phyloP scores from a whole-genome alignment of 2,797 vertebrate genomes.

The Malacoctenus gilli region DNA sequence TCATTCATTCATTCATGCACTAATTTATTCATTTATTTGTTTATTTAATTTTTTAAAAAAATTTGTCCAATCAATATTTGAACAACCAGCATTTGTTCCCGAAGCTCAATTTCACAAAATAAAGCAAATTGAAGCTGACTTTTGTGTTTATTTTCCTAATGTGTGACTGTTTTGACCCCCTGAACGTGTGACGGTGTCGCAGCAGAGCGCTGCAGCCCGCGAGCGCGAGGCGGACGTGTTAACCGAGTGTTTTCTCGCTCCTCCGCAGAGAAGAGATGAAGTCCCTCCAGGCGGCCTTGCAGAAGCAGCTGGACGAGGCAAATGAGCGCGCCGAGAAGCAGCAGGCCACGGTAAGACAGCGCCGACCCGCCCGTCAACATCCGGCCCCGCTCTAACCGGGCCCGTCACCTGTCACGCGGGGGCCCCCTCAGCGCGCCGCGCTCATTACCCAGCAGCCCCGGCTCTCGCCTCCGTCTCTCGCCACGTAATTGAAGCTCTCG shows the following conservation, averaged over 20 bases:
- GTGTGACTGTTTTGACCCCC: no score
- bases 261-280: slow-evolving; percentile 95
- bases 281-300: slow-evolving; percentile 93
- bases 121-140: no score
- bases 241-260: slow-evolving; percentile 66
- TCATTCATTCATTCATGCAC: no score
- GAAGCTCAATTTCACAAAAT: no score
- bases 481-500: slow-evolving; percentile 55
- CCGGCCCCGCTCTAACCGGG: slow-evolving; percentile 47
- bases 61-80: no score
- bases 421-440: slow-evolving; percentile 38
- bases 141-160: no score
- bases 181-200: no score
- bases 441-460: slow-evolving; percentile 64
- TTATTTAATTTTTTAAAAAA: no score
- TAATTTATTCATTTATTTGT: no score
- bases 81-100: no score
- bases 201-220: slow-evolving; percentile 7
- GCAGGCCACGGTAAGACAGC: slow-evolving; percentile 91
- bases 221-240: slow-evolving; percentile 53
- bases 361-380: slow-evolving; percentile 60
- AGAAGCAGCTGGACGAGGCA: slow-evolving; percentile 96
- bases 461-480: slow-evolving; percentile 32
- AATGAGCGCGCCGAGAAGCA: slow-evolving; percentile 94
- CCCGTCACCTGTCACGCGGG: slow-evolving; percentile 70